phyloP scores from a whole-genome alignment of 2,113 vertebrate genomes.

The Labeo catla region DNA sequence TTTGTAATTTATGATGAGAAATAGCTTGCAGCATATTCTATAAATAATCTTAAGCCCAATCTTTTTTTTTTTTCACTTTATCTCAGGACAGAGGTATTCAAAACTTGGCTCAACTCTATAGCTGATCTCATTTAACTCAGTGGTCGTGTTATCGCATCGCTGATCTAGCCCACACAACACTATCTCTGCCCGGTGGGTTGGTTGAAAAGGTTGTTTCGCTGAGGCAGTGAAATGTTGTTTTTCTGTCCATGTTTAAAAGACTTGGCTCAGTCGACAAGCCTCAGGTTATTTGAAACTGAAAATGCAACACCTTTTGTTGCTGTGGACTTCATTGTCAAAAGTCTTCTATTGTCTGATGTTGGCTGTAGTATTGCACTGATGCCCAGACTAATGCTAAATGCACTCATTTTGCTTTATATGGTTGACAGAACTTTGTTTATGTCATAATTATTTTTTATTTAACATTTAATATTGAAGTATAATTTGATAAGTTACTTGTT shows the following conservation, averaged over 20 bases:
- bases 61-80: not conserved
- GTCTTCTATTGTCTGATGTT: not conserved
- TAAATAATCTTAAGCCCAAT: not conserved
- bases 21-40: not conserved
- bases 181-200: not conserved
- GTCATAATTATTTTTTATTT: not conserved
- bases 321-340: not conserved
- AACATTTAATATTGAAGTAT: not conserved
- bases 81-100: not conserved
- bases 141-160: not conserved
- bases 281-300: constrained; percentile 9
- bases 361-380: not conserved
- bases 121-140: constrained; percentile 15
- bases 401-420: not conserved
- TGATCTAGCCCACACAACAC: not conserved
- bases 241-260: not conserved
- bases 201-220: not conserved
- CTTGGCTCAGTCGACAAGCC: not conserved
- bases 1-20: not conserved
- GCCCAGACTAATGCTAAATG: not conserved
- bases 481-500: not conserved
- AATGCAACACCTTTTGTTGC: constrained; percentile 18
- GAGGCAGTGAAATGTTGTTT: not conserved
- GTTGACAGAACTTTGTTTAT: not conserved
- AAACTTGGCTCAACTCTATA: constrained; percentile 13